Evolutionary conservation across 2,113 vertebrate genomes (phyloP).

Genomic region (Loxodonta africana): DNA sequence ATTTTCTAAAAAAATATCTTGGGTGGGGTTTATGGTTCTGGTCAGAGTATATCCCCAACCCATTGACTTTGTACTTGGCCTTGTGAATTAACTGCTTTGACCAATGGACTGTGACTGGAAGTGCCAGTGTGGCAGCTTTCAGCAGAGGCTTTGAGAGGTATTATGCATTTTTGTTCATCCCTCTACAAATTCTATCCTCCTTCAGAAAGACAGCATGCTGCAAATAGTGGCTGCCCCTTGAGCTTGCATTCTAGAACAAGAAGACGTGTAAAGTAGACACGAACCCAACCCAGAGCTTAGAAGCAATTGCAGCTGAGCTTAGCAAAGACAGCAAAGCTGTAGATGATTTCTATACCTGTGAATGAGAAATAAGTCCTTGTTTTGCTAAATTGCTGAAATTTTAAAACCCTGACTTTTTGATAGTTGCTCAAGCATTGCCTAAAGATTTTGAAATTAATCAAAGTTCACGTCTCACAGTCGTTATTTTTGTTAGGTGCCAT

Average conservation of each 20-base stretch:
- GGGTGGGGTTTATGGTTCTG: not conserved
- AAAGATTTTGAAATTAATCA: constrained; percentile 37
- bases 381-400: not conserved
- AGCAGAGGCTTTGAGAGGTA: not conserved
- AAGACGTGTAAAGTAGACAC: not conserved
- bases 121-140: not conserved
- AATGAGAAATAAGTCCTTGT: not conserved
- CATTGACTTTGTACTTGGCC: not conserved
- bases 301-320: not conserved
- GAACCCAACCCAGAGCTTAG: not conserved
- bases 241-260: not conserved
- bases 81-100: not conserved
- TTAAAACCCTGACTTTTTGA: constrained; percentile 24
- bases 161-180: not conserved
- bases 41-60: not conserved
- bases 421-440: not conserved
- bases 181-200: not conserved
- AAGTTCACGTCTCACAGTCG: not conserved
- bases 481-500: too few species aligned
- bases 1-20: constrained; percentile 46
- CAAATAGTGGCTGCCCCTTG: not conserved
- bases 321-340: not conserved
- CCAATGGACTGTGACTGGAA: not conserved
- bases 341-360: not conserved
- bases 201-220: not conserved